These are phyloP conservation scores for Camponotus vicinus DNA, from an alignment of 1,140 invertebrate genomes.

Conservation along the genomic window DNA sequence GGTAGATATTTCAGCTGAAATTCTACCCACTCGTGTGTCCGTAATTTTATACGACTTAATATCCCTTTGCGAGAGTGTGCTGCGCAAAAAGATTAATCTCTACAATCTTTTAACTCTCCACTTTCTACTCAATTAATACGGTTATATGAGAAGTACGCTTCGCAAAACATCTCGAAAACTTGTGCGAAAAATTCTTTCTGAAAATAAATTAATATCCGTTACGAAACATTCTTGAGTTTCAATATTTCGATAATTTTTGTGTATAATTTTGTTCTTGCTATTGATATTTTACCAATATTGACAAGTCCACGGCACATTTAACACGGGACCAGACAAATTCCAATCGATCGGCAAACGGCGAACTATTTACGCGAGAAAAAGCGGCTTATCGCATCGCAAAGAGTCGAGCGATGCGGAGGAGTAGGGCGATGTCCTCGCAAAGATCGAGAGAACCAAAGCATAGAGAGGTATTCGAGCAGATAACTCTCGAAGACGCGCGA, in stretches of 20 bases:
- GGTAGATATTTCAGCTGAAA: slow-evolving; percentile 57
- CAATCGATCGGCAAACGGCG: slow-evolving; percentile 34
- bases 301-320: slow-evolving; percentile 29
- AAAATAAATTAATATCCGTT: slow-evolving; percentile 20
- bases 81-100: slow-evolving; percentile 37
- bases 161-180: neutral
- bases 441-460: slow-evolving; percentile 51
- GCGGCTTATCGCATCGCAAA: slow-evolving; percentile 50
- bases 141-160: neutral
- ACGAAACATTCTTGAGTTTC: neutral
- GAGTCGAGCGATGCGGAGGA: neutral
- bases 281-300: slow-evolving; percentile 35
- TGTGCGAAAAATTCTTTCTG: neutral
- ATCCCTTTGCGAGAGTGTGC: slow-evolving; percentile 9
- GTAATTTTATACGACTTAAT: slow-evolving; percentile 49
- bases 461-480: slow-evolving; percentile 60
- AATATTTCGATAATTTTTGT: neutral
- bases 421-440: slow-evolving; percentile 28
- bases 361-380: slow-evolving; percentile 57
- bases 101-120: slow-evolving; percentile 19
- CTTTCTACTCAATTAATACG: slow-evolving; percentile 22
- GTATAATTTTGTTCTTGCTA: neutral
- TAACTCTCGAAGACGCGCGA: slow-evolving; percentile 57
- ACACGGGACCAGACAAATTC: slow-evolving; percentile 22
- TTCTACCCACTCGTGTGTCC: slow-evolving; percentile 38